A percentile compares a stretch with the other conserved stretches of the same genome.
Evolutionary conservation across 2,113 vertebrate species (phyloP).

Genomic region (Heterocephalus glaber): DNA sequence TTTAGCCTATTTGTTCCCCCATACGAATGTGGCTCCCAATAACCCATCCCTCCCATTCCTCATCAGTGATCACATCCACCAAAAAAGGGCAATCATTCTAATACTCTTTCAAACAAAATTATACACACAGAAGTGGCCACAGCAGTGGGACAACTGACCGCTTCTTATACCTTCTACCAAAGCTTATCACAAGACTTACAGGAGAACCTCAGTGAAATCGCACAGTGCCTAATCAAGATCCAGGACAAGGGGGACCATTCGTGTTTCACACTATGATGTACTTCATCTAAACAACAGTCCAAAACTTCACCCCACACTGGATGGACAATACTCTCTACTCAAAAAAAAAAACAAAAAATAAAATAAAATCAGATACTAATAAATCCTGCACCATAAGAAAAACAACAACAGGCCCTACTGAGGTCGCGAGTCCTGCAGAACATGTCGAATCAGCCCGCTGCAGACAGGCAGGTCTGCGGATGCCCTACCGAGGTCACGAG

Average conservation of each 20-base stretch:
- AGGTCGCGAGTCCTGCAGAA: no score
- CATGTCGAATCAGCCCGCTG: no score
- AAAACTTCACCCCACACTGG: not conserved
- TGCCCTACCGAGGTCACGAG: no score
- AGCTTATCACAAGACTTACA: not conserved
- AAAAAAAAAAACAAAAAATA: not conserved
- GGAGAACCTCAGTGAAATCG: not conserved
- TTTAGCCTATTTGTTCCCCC: not conserved
- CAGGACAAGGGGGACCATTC: not conserved
- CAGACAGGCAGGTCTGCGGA: no score
- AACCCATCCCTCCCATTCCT: not conserved
- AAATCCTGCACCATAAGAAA: not conserved
- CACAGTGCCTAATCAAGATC: not conserved
- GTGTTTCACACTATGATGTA: not conserved
- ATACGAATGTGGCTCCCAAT: not conserved
- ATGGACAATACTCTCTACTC: not conserved
- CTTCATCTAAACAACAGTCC: not conserved
- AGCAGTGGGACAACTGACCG: not conserved
- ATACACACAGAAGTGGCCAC: not conserved
- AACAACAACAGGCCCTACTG: no score
- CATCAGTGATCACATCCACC: not conserved
- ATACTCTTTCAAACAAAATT: not conserved
- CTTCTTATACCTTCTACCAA: not conserved
- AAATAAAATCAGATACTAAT: not conserved
- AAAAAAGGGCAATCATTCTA: not conserved